Base-by-base conservation (phyloP, 2,888 invertebrate species). In the Dolichopus griseipennis region DNA sequence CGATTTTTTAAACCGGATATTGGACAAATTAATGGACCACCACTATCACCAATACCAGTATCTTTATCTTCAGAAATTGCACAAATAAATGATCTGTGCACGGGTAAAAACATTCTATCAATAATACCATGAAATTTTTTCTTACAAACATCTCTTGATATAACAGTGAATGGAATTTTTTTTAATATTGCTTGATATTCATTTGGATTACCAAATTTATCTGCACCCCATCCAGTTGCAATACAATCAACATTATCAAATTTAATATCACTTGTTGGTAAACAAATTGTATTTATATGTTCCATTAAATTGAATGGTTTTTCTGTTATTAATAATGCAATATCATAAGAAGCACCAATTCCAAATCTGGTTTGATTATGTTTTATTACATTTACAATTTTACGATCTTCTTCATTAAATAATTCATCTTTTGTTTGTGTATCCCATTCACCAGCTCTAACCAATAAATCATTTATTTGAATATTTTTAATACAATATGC, bases 391-490 rank as follows among this genome's bases (percentile, higher is more conserved):
- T 27, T 27, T 4, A 27, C 5, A 27, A 27, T 27, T 27, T 27
- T 27, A 43, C 86, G 81, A 75, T 92, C 91, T 76, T 90, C 88
- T 72, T 86, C 86, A 0, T 86, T 86, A 67, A 85, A 83, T 10
- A 88, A 82, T 77, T 93, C 93, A 70, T 86, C 86, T 0, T 81
- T 83, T 0, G 90, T 90, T 79, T 91, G 90, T 0, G 92, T 89
- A 80, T 93, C 92, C 92, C 93, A 93, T 78, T 93, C 93, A 0
- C 93, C 93, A 0, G 90, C 88, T 4, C 92, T 83, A 2, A 88
- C 81, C 73, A 83, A 83, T 52, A 90, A 76, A 0, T 76, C 74
- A 43, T 70, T 61, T 0, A 72, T 67, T 27, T 27, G 2, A 27
- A 27, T 27, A 27, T 27, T 27, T 27, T 27, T 27, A 27, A 27